Evolutionary conservation across 2,113 vertebrate species (phyloP).

Genomic region (Leptosomus discolor): DNA sequence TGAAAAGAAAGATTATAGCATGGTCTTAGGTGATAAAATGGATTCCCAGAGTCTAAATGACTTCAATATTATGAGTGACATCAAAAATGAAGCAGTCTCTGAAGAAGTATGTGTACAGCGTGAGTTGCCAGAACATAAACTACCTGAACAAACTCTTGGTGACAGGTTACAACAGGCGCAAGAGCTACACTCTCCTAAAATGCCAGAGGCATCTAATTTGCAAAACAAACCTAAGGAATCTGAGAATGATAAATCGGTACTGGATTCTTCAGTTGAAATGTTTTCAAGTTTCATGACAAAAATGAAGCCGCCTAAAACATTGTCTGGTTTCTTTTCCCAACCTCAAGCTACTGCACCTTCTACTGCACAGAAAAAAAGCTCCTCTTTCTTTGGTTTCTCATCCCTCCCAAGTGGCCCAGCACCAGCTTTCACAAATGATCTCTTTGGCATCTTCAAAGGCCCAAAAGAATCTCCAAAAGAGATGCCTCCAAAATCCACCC

Average conservation of each 20-base stretch:
- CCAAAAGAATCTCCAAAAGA: conserved; percentile 65
- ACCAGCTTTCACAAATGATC: conserved; percentile 76
- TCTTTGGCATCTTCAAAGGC: conserved; percentile 84
- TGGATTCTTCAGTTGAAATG: conserved; percentile 81
- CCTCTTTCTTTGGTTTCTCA: conserved; percentile 77
- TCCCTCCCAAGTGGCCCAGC: conserved; percentile 72
- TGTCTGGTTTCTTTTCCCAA: conserved; percentile 82
- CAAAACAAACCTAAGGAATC: conserved; percentile 60
- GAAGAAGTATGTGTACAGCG: not conserved
- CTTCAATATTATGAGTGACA: not conserved
- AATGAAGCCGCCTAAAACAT: conserved; percentile 82
- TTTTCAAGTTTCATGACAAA: conserved; percentile 89
- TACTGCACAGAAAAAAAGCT: conserved; percentile 76
- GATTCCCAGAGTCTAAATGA: not conserved
- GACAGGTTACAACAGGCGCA: not conserved
- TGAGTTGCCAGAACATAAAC: not conserved
- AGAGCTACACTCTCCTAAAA: not conserved
- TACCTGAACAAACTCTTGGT: not conserved
- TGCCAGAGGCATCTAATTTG: not conserved
- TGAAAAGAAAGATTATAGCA: not conserved
- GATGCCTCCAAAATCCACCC: not conserved
- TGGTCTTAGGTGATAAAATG: not conserved
- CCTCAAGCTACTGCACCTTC: conserved; percentile 70
- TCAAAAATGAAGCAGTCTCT: not conserved
- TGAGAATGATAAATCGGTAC: conserved; percentile 73